These are phyloP conservation scores for Drosophila nikananu DNA, from an alignment of 1,140 invertebrate genomes.

Conservation along the genomic window DNA sequence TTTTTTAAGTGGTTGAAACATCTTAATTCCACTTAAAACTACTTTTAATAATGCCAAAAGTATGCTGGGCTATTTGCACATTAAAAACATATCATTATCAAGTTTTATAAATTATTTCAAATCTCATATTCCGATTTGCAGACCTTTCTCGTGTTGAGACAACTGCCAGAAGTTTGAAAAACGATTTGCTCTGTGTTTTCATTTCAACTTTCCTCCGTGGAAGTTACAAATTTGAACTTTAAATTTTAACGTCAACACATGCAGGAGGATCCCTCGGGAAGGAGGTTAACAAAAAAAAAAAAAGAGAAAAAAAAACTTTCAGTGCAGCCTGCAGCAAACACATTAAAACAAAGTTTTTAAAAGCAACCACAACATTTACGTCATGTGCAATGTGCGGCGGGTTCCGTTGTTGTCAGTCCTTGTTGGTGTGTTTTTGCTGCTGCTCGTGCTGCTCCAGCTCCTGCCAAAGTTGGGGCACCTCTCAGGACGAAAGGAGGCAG, in stretches of 20 bases:
- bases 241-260: slow-evolving; percentile 59
- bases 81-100: no score
- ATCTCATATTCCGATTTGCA: slow-evolving; percentile 6
- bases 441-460: slow-evolving; percentile 27
- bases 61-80: neutral
- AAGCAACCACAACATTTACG: slow-evolving; percentile 74
- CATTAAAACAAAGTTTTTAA: slow-evolving; percentile 79
- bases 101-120: neutral
- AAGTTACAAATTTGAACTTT: slow-evolving; percentile 59
- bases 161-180: slow-evolving; percentile 11
- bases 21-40: neutral
- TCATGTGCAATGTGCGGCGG: slow-evolving; percentile 67
- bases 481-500: neutral
- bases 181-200: slow-evolving; percentile 35
- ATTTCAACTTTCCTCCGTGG: slow-evolving; percentile 36
- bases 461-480: slow-evolving; percentile 49
- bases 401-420: slow-evolving; percentile 42
- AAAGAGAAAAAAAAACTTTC: slow-evolving; percentile 10
- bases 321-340: slow-evolving; percentile 55
- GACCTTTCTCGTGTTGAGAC: neutral
- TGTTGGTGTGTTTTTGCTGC: slow-evolving; percentile 37
- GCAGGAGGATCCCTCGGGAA: neutral
- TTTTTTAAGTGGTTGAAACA: no score
- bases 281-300: slow-evolving; percentile 25
- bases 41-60: neutral